phyloP scores from a whole-genome alignment of 1,140 invertebrate genomes.

The Apis dorsata region DNA sequence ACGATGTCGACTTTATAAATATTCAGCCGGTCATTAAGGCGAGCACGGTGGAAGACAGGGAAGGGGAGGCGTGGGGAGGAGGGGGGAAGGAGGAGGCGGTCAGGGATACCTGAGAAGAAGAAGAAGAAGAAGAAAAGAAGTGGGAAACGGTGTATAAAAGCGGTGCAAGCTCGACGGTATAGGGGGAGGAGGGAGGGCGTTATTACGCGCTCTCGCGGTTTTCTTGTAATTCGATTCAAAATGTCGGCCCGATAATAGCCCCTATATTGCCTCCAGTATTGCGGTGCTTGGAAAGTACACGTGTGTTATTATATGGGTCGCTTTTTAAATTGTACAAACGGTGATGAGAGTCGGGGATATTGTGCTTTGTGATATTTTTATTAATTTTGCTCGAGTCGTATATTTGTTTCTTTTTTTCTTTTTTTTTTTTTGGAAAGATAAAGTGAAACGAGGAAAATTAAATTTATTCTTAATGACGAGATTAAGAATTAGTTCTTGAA shows the following conservation, averaged over 20 bases:
- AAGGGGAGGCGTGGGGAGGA: neutral
- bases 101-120: neutral
- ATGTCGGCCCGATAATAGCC: conserved; percentile 44
- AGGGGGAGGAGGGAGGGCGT: neutral
- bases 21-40: conserved; percentile 76
- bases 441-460: too few species aligned
- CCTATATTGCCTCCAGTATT: conserved; percentile 2
- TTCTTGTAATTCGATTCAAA: conserved; percentile 67
- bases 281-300: neutral
- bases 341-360: too few species aligned
- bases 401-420: too few species aligned
- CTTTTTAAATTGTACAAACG: neutral
- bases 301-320: neutral
- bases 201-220: conserved; percentile 59
- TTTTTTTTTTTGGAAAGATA: too few species aligned
- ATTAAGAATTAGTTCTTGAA: too few species aligned
- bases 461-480: too few species aligned
- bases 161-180: conserved; percentile 49
- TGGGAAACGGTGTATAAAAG: conserved; percentile 60
- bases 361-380: too few species aligned
- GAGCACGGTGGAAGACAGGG: conserved; percentile 60
- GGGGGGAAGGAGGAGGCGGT: neutral
- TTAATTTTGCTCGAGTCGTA: too few species aligned
- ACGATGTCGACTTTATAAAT: conserved; percentile 77
- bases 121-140: neutral